Conservation (phyloP, 1,140 invertebrate genomes). For the Gonatopus flavifemur region DNA sequence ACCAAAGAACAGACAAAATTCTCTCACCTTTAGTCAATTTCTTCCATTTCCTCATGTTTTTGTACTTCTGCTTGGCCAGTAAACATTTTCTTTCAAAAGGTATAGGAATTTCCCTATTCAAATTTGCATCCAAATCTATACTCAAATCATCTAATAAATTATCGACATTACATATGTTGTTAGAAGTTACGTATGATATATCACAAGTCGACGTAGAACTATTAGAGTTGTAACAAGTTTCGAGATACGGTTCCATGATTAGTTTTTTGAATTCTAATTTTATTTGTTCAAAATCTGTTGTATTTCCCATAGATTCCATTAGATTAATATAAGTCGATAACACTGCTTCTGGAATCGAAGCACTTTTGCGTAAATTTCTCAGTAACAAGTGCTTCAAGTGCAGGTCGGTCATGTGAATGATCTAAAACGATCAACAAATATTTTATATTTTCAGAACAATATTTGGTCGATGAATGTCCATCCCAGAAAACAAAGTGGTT, state of each 20-base stretch:
- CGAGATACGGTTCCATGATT: conserved; percentile 37
- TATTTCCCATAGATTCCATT: conserved; percentile 19
- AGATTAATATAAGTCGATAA: conserved; percentile 27
- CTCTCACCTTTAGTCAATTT: conserved; percentile 31
- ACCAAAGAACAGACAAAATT: conserved; percentile 1
- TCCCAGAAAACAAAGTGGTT: too few relatives aligned
- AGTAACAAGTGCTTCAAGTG: conserved; percentile 26
- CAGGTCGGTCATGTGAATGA: conserved; percentile 24
- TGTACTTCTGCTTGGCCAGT: conserved; percentile 39
- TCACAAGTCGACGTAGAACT: conserved; percentile 11
- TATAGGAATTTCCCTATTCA: not conserved
- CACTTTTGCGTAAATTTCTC: conserved; percentile 27
- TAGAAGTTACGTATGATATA: conserved; percentile 1
- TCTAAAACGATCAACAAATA: conserved; percentile 13
- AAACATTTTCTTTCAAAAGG: not conserved
- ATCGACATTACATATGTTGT: conserved; percentile 1
- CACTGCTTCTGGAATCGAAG: conserved; percentile 27
- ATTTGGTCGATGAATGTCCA: too few relatives aligned
- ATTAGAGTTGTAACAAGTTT: conserved; percentile 23
- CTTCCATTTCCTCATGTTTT: conserved; percentile 45
- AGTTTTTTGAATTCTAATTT: conserved; percentile 25
- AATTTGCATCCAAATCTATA: conserved; percentile 11
- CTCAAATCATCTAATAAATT: conserved; percentile 4
- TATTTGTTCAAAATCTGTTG: too few relatives aligned
- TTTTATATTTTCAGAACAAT: too few relatives aligned